Base-by-base conservation (phyloP, 1,140 invertebrate genomes). In the Wiebesia pumilae region DNA sequence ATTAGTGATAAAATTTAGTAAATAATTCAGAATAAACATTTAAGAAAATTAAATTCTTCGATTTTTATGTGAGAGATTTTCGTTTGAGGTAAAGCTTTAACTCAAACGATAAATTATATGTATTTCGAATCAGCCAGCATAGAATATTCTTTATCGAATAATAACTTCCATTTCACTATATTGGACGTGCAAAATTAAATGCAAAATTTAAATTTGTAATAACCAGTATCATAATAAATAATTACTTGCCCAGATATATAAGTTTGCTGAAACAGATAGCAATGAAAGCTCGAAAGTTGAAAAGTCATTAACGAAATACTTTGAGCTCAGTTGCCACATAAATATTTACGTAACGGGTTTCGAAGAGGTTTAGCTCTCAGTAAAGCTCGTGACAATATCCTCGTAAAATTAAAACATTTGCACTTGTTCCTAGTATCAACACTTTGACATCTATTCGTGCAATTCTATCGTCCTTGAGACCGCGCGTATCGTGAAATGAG, bases 321-420 rank as follows among this genome's bases (percentile, higher is more conserved):
- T 71, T 21, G 69, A 71, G 69, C 14, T 6, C 12, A 30, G 69
- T 30, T 71, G 1, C 1, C 33, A 14, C 73, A 58, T 79, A 33
- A 79, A 79, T 58, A 79, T 79, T 58, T 10, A 30, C 43, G 43
- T 30, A 54, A 78, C 43, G 47, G 21, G n/a, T 78, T 54, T 33
- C 24, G 27, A 54, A 78, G 75, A 24, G 30, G 27, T 79, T 81
- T 16, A 47, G 38, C 65, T 27, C 0, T 9, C 3, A 24, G 65
- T 40, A 82, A 54, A 54, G n/a, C 19, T 69, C 43, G 71, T 21
- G 47, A 83, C 35, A 78, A 24, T 47, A 19, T n/a, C n/a, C 24
- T 43, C 67, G 40, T 62, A 67, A 79, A 84, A 84, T 84, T 62
- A 79, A 79, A 85, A 51, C 62, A 80, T 67, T 54, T 51, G 19